phyloP scores from a whole-genome alignment of 1,140 invertebrate genomes.

The Drosophila melanica region DNA sequence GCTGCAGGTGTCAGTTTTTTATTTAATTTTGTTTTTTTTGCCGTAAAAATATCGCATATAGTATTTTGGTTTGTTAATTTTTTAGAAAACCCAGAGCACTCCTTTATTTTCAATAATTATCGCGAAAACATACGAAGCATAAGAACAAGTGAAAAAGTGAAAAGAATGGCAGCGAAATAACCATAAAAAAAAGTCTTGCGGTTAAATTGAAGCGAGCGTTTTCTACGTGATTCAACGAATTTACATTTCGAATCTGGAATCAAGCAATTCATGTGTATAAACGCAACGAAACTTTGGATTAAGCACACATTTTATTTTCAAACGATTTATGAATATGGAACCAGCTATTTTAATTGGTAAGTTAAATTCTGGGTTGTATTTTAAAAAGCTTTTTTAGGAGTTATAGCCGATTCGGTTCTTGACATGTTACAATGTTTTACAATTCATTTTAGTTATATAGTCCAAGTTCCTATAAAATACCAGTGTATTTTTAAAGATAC shows the following conservation, averaged over 20 bases:
- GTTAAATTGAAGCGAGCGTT: conserved; percentile 30
- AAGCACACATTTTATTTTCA: conserved; percentile 21
- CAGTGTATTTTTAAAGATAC: no score
- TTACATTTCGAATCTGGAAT: conserved; percentile 33
- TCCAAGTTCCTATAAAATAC: no score
- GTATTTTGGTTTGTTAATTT: conserved; percentile 3
- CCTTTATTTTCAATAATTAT: conserved; percentile 58
- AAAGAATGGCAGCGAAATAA: conserved; percentile 17
- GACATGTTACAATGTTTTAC: no score
- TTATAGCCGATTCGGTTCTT: no score
- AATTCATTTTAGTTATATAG: no score
- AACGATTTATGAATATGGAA: conserved; percentile 66
- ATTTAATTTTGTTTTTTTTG: conserved; percentile 15
- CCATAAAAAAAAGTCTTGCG: conserved; percentile 12
- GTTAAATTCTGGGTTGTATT: background rate
- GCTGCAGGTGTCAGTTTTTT: conserved; percentile 58
- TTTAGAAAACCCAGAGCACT: conserved; percentile 40
- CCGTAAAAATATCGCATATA: conserved; percentile 32
- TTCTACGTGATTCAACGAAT: conserved; percentile 62
- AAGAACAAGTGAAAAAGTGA: conserved; percentile 21
- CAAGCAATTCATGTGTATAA: conserved; percentile 32
- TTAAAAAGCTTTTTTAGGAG: no score
- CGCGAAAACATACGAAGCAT: conserved; percentile 49
- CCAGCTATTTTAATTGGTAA: conserved; percentile 81
- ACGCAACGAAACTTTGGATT: conserved; percentile 31